A percentile compares a stretch with the other conserved stretches of the same genome.
Evolutionary conservation across 1,140 invertebrate species (phyloP).

Genomic region (Drosophila mayri): DNA sequence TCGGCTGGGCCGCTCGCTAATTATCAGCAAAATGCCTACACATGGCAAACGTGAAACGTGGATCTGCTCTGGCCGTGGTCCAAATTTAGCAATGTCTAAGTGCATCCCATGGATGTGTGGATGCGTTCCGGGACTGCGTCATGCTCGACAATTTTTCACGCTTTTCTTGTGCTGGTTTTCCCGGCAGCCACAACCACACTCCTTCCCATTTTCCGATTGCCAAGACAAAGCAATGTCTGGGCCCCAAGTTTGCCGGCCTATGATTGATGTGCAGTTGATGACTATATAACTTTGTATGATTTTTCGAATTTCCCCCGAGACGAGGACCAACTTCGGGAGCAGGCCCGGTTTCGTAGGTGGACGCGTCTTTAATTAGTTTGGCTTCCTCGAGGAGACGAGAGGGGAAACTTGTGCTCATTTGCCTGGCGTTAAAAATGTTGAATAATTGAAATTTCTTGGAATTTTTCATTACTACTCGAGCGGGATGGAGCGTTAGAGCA

Average conservation of each 20-base stretch:
- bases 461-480: slow-evolving; percentile 69
- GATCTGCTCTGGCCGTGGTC: slow-evolving; percentile 38
- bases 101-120: slow-evolving; percentile 56
- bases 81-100: slow-evolving; percentile 75
- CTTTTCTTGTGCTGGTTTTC: slow-evolving; percentile 64
- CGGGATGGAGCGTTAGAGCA: slow-evolving; percentile 22
- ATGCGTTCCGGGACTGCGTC: slow-evolving; percentile 66
- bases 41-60: slow-evolving; percentile 46
- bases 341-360: slow-evolving; percentile 68
- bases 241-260: slow-evolving; percentile 67
- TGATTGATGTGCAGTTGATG: slow-evolving; percentile 82
- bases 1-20: slow-evolving; percentile 60
- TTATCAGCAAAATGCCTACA: slow-evolving; percentile 81
- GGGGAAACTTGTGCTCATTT: slow-evolving; percentile 54
- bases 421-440: slow-evolving; percentile 81
- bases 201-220: slow-evolving; percentile 9
- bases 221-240: slow-evolving; percentile 51
- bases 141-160: slow-evolving; percentile 82
- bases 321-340: slow-evolving; percentile 20
- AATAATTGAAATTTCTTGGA: slow-evolving; percentile 81
- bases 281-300: slow-evolving; percentile 83
- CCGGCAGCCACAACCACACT: slow-evolving; percentile 15
- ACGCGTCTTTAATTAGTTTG: slow-evolving; percentile 80
- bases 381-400: slow-evolving; percentile 32
- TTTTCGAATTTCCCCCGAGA: slow-evolving; percentile 49